Conservation (phyloP, 2,888 invertebrate genomes). For the Aspidiotus rigidus region DNA sequence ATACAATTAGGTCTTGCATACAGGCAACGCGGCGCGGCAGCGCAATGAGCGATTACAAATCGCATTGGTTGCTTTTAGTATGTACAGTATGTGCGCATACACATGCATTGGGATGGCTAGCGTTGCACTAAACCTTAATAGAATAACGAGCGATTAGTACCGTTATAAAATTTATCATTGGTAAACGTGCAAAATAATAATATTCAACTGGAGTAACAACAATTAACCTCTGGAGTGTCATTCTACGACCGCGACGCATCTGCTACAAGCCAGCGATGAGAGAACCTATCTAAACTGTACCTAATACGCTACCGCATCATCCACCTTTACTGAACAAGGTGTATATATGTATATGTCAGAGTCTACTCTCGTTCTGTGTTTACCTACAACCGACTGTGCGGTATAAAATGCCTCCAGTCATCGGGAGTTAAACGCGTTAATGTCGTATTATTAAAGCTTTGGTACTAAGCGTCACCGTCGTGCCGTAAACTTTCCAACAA, state of each 20-base stretch:
- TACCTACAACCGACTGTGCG: background rate
- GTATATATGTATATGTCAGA: no score
- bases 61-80: background rate
- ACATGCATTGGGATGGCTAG: background rate
- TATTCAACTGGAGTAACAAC: constrained; percentile 5
- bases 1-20: no score
- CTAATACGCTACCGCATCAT: no score
- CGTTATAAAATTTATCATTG: constrained; percentile 27
- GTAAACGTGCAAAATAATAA: constrained; percentile 15
- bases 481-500: background rate
- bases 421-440: constrained; percentile 30
- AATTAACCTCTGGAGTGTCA: constrained; percentile 31
- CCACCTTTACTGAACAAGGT: no score
- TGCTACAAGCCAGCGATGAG: constrained; percentile 7
- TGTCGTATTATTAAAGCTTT: constrained; percentile 30
- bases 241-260: constrained; percentile 30
- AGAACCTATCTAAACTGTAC: no score
- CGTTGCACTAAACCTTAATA: constrained; percentile 13
- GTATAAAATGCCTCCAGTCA: constrained; percentile 27
- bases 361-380: no score
- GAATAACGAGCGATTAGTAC: constrained; percentile 23
- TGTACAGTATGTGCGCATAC: background rate
- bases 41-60: no score
- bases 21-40: no score
- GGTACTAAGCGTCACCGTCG: background rate